Evolutionary conservation across 2,888 invertebrate species (phyloP).

Genomic region (Acrobasis repandana): DNA sequence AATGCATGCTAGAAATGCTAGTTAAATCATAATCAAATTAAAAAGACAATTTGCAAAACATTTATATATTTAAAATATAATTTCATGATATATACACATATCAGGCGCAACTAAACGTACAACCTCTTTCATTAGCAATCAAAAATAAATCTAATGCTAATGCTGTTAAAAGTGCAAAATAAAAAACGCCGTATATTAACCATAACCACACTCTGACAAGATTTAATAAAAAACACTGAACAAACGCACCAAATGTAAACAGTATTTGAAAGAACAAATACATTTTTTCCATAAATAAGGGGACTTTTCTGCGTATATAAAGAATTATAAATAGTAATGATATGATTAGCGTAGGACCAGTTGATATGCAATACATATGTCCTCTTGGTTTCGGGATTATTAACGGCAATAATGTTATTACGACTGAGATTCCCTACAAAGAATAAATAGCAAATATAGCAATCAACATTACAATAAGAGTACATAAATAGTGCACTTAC

Average conservation of each 20-base stretch:
- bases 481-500: too few relatives aligned
- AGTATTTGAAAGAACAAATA: conserved; percentile 77
- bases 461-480: neutral
- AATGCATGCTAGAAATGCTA: neutral
- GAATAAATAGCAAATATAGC: conserved; percentile 28
- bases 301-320: conserved; percentile 69
- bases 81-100: conserved; percentile 22
- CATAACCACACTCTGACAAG: conserved; percentile 67
- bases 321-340: conserved; percentile 68
- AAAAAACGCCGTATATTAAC: conserved; percentile 70
- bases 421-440: conserved; percentile 64
- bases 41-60: conserved; percentile 1
- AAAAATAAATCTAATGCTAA: conserved; percentile 69
- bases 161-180: conserved; percentile 65
- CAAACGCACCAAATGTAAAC: conserved; percentile 74
- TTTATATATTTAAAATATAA: conserved; percentile 16
- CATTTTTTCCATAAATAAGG: conserved; percentile 78
- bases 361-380: conserved; percentile 77
- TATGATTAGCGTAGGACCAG: conserved; percentile 71
- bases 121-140: conserved; percentile 75
- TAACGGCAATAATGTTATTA: conserved; percentile 60
- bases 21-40: neutral
- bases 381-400: conserved; percentile 62
- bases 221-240: conserved; percentile 74
- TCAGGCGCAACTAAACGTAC: conserved; percentile 76